Conservation (phyloP, 1,140 invertebrate genomes). For the Akabosia matsudoensis region DNA sequence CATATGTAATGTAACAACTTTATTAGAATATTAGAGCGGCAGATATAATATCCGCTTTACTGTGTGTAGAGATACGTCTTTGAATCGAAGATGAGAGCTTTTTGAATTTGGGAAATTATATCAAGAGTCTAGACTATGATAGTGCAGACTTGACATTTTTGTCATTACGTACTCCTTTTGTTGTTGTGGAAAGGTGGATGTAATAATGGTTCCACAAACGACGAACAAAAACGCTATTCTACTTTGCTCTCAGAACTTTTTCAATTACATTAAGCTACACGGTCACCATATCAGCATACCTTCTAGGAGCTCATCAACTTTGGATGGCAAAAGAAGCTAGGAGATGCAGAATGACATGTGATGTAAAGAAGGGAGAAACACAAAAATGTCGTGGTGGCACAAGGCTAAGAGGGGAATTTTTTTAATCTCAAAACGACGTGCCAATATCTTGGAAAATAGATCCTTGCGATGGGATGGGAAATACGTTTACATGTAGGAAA, state of each 20-base stretch:
- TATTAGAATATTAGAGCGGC: not conserved
- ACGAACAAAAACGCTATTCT: not conserved
- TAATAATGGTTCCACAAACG: not conserved
- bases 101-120: not conserved
- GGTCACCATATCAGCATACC: not conserved
- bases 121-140: not conserved
- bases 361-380: not conserved
- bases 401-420: not conserved
- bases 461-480: not conserved
- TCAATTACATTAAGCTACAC: constrained; percentile 12
- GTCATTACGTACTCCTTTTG: not conserved
- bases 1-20: too few relatives aligned
- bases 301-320: constrained; percentile 1
- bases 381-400: not conserved
- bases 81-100: not conserved
- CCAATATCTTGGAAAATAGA: not conserved
- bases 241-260: not conserved
- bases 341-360: not conserved
- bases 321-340: not conserved
- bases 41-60: not conserved
- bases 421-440: too few relatives aligned
- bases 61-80: not conserved
- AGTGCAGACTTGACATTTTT: not conserved
- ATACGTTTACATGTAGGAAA: too few relatives aligned
- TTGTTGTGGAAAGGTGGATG: not conserved